phyloP scores from a whole-genome alignment of 2,113 vertebrate species.

The Neolamprologus tretocephalus region DNA sequence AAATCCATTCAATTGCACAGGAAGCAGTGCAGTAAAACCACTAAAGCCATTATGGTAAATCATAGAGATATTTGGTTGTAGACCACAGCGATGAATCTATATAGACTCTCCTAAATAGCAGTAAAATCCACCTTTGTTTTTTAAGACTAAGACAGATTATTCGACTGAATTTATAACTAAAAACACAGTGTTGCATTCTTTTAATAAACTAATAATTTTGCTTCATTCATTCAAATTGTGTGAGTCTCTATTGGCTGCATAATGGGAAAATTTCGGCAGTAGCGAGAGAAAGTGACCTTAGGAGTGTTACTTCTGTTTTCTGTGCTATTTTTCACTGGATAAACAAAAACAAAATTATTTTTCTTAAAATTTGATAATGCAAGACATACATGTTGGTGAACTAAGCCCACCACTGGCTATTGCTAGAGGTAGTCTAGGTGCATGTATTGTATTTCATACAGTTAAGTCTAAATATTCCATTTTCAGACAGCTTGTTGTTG shows the following conservation, averaged over 20 bases:
- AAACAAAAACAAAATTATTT: background rate
- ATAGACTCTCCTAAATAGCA: background rate
- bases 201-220: background rate
- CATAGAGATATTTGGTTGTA: background rate
- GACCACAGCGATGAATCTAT: background rate
- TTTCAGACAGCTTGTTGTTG: background rate
- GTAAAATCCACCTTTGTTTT: background rate
- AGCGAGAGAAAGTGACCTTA: background rate
- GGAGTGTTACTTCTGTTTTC: background rate
- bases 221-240: background rate
- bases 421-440: background rate
- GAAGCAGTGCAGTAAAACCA: background rate
- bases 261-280: background rate
- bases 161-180: rapidly evolving
- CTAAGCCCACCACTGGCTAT: background rate
- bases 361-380: background rate
- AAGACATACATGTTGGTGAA: background rate
- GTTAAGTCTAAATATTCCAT: background rate
- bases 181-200: background rate
- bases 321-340: rapidly evolving
- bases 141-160: background rate
- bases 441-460: background rate
- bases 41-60: background rate
- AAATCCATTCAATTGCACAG: background rate
- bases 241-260: background rate